Conservation (phyloP, 2,113 vertebrate species). For the Chaetodon trifascialis region DNA sequence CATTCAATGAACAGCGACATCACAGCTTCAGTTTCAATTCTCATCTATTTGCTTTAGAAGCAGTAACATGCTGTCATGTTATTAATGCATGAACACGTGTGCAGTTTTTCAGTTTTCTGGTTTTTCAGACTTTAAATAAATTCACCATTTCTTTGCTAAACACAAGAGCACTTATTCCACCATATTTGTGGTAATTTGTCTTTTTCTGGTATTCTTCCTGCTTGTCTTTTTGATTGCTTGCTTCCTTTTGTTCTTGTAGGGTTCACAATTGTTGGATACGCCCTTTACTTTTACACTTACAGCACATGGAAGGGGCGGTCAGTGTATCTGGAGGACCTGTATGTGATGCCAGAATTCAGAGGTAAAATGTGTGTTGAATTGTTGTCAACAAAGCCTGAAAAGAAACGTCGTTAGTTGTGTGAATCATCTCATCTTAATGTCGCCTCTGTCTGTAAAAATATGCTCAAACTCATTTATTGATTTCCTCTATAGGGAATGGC, state of each 20-base stretch:
- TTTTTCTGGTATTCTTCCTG: background rate
- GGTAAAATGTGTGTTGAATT: slow-evolving; percentile 71
- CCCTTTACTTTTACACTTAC: slow-evolving; percentile 88
- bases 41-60: background rate
- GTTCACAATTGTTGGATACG: slow-evolving; percentile 82
- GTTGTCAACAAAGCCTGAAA: background rate
- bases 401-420: background rate
- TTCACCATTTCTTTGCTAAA: background rate
- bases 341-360: slow-evolving; percentile 89
- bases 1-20: too few species aligned
- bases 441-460: background rate
- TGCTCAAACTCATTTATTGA: background rate
- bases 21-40: background rate
- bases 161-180: too few species aligned
- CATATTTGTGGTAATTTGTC: background rate
- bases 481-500: slow-evolving; percentile 80
- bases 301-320: slow-evolving; percentile 84
- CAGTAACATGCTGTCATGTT: background rate
- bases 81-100: too few species aligned
- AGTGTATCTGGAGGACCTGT: slow-evolving; percentile 89
- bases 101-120: too few species aligned
- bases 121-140: too few species aligned
- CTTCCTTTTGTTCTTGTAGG: slow-evolving; percentile 64
- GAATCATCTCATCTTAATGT: background rate
- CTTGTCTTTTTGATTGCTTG: background rate